Evolutionary conservation across 1,140 invertebrate species (phyloP).

Genomic region (Saccostrea cuccullata): DNA sequence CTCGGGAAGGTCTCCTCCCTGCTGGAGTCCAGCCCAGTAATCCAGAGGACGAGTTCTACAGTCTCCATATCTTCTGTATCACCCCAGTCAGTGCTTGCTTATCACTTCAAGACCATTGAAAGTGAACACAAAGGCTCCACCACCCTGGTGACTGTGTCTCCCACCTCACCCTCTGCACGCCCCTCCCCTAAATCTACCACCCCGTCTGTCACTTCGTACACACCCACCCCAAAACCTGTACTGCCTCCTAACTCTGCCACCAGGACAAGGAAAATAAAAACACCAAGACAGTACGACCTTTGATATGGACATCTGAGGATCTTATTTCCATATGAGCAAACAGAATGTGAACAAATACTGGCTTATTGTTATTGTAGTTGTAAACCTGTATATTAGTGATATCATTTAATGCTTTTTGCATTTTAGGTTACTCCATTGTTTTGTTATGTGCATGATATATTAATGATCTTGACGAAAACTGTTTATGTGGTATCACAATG

Average conservation of each 20-base stretch:
- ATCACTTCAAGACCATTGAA: not conserved
- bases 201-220: constrained; percentile 60
- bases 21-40: constrained; percentile 64
- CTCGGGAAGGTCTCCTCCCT: constrained; percentile 69
- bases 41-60: constrained; percentile 40
- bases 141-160: constrained; percentile 12
- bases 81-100: not conserved
- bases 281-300: constrained; percentile 74
- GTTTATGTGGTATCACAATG: too few relatives aligned
- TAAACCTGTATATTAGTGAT: too few relatives aligned
- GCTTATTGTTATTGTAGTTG: too few relatives aligned
- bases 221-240: constrained; percentile 68
- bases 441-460: too few relatives aligned
- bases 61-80: constrained; percentile 9
- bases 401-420: too few relatives aligned
- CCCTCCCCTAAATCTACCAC: constrained; percentile 37
- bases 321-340: too few relatives aligned
- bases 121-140: constrained; percentile 18
- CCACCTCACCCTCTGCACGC: not conserved
- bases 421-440: too few relatives aligned
- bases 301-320: constrained; percentile 39
- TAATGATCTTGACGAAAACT: too few relatives aligned
- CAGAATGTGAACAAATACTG: too few relatives aligned
- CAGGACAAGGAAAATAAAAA: constrained; percentile 72
- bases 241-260: constrained; percentile 68